These are phyloP conservation scores for Leuciscus waleckii DNA, from an alignment of 2,797 vertebrate genomes.

Conservation along the genomic window DNA sequence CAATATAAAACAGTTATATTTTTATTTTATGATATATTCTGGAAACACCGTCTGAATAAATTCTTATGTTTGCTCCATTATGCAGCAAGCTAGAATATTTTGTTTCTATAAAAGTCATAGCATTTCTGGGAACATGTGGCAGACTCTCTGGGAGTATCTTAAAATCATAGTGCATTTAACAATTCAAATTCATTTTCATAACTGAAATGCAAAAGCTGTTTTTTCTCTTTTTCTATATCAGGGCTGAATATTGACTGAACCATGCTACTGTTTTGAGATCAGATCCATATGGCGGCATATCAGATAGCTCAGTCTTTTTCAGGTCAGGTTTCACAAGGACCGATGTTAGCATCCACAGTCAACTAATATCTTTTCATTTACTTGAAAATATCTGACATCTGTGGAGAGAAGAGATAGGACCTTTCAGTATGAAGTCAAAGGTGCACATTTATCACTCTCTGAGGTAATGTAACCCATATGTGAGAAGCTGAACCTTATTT, in stretches of 20 bases:
- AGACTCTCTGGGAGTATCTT: slow-evolving; percentile 17
- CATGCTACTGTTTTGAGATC: slow-evolving; percentile 58
- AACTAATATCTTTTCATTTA: slow-evolving; percentile 37
- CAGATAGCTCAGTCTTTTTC: slow-evolving; percentile 31
- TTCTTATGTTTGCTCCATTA: neutral
- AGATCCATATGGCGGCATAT: slow-evolving; percentile 57
- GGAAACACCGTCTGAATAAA: neutral
- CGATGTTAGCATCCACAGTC: slow-evolving; percentile 31
- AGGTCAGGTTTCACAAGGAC: slow-evolving; percentile 46
- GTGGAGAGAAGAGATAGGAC: slow-evolving; percentile 16
- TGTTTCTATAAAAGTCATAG: slow-evolving; percentile 30
- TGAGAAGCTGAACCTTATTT: neutral
- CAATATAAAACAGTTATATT: neutral
- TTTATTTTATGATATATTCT: neutral
- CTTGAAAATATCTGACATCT: slow-evolving; percentile 26
- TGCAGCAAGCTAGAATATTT: slow-evolving; percentile 23
- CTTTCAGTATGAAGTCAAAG: slow-evolving; percentile 17
- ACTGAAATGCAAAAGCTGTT: slow-evolving; percentile 40
- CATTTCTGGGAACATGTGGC: neutral
- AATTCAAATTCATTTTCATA: slow-evolving; percentile 56
- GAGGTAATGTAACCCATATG: slow-evolving; percentile 18
- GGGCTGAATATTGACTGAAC: slow-evolving; percentile 27
- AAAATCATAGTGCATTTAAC: slow-evolving; percentile 42
- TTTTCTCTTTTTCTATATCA: neutral
- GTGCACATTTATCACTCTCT: slow-evolving; percentile 31